A percentile compares a stretch with the other conserved stretches of the same genome.
phyloP scores from a whole-genome alignment of 2,113 vertebrate genomes.

The Rhineura floridana region DNA sequence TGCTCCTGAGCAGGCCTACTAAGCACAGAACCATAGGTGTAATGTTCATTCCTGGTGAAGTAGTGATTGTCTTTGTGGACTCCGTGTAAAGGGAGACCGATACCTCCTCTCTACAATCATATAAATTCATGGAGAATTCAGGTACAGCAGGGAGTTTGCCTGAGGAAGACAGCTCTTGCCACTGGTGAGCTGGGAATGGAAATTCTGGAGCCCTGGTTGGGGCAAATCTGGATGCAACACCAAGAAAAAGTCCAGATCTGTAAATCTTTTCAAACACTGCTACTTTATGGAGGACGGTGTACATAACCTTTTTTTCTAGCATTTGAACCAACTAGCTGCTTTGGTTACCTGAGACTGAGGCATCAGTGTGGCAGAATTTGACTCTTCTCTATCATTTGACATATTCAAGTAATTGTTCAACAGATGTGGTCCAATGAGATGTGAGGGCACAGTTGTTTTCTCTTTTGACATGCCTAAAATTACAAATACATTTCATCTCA shows the following conservation, averaged over 20 bases:
- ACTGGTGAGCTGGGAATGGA: background rate
- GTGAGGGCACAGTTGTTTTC: slow-evolving; percentile 45
- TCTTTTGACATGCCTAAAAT: slow-evolving; percentile 66
- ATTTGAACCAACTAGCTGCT: background rate
- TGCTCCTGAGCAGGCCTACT: no score
- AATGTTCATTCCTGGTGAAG: background rate
- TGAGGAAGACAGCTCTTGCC: background rate
- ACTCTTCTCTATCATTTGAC: slow-evolving; percentile 30
- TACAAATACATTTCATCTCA: slow-evolving; percentile 32
- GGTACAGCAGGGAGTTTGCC: no score
- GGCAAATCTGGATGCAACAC: background rate
- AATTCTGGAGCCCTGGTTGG: background rate
- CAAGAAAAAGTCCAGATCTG: background rate
- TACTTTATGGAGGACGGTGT: background rate
- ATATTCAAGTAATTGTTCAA: slow-evolving; percentile 56
- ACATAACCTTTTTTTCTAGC: background rate
- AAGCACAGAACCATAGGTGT: background rate
- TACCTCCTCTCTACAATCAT: no score
- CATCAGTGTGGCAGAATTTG: slow-evolving; percentile 3
- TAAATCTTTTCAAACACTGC: background rate
- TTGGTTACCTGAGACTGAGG: slow-evolving; percentile 71
- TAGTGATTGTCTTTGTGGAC: background rate
- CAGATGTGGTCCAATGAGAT: slow-evolving; percentile 69
- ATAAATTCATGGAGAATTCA: no score
- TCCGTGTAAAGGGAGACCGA: no score